These are phyloP conservation scores for Pelecanoides urinatrix DNA, from an alignment of 2,113 vertebrate species.

Conservation along the genomic window DNA sequence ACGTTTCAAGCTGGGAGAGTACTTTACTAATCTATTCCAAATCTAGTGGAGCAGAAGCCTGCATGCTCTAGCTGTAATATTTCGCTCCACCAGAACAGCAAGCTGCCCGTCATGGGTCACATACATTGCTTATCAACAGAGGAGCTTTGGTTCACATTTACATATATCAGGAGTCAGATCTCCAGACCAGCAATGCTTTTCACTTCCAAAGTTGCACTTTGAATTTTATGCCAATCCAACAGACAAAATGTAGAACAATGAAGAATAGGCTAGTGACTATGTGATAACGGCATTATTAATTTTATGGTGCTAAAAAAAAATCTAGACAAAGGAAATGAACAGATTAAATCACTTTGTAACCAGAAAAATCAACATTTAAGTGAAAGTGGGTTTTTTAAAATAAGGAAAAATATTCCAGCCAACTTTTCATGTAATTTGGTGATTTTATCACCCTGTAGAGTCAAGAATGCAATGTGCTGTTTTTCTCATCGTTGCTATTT, in stretches of 20 bases:
- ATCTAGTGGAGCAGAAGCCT: slow-evolving; percentile 50
- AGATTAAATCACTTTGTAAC: not conserved
- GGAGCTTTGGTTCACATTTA: not conserved
- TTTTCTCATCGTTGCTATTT: not conserved
- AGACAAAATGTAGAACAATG: not conserved
- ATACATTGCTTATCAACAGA: slow-evolving; percentile 1
- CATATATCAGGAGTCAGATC: slow-evolving; percentile 34
- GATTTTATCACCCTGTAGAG: not conserved
- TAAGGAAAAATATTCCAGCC: not conserved
- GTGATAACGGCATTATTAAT: not conserved
- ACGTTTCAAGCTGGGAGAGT: not conserved
- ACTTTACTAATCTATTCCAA: slow-evolving; percentile 46
- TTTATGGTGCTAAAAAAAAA: not conserved
- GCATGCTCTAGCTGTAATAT: slow-evolving; percentile 11
- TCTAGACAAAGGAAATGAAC: not conserved
- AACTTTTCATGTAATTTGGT: not conserved
- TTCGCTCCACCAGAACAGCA: slow-evolving; percentile 22
- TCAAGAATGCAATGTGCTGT: not conserved
- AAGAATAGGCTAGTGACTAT: not conserved
- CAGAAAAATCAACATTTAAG: not conserved
- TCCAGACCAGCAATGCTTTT: slow-evolving; percentile 1
- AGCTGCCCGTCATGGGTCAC: slow-evolving; percentile 63
- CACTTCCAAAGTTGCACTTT: not conserved
- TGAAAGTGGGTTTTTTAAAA: not conserved
- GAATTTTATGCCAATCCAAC: not conserved